Evolutionary conservation across 2,888 invertebrate genomes (phyloP).

Genomic region (Drosophila affinis): DNA sequence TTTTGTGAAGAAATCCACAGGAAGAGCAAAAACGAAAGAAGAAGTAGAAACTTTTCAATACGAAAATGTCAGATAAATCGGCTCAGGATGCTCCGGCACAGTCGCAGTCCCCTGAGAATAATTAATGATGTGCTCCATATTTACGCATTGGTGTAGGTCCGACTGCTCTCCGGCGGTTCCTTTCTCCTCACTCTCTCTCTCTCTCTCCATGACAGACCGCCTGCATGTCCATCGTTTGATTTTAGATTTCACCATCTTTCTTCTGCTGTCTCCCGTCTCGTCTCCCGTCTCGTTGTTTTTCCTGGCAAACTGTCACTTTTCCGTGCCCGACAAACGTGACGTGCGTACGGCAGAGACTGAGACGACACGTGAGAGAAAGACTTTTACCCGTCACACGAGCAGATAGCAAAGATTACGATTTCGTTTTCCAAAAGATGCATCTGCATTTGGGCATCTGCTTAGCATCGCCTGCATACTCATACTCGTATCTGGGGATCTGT

Average conservation of each 20-base stretch:
- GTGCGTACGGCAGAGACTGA: conserved; percentile 59
- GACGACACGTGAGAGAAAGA: conserved; percentile 59
- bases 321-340: conserved; percentile 59
- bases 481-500: conserved; percentile 31
- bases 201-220: conserved; percentile 47
- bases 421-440: conserved; percentile 52
- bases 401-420: conserved; percentile 22
- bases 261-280: conserved; percentile 32
- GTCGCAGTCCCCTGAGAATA: conserved; percentile 61
- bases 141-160: conserved; percentile 81
- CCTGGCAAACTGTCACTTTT: conserved; percentile 78
- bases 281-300: conserved; percentile 9
- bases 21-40: conserved; percentile 54
- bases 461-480: conserved; percentile 16
- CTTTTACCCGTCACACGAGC: conserved; percentile 50
- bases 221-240: conserved; percentile 64
- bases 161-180: conserved; percentile 21
- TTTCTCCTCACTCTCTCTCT: too few relatives aligned
- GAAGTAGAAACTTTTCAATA: conserved; percentile 67
- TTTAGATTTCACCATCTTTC: conserved; percentile 58
- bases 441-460: conserved; percentile 41
- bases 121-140: conserved; percentile 83
- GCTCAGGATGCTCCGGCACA: conserved; percentile 45
- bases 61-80: conserved; percentile 69
- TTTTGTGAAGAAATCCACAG: conserved; percentile 71